Conservation (phyloP, 1,140 invertebrate genomes). For the Drosophila serrata region DNA sequence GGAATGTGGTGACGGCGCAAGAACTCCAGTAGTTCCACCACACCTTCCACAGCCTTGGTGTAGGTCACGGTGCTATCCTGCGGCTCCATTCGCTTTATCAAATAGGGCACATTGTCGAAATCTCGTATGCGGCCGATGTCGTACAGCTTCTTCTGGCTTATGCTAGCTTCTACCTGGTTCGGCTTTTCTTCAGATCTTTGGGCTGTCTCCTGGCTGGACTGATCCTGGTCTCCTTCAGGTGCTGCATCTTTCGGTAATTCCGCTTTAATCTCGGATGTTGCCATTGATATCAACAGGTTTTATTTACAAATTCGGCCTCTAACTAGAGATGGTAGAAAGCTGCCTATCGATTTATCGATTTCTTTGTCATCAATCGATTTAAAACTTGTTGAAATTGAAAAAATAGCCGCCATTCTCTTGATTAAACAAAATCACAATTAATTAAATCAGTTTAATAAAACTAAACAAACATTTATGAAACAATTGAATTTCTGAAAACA, state of each 20-base stretch:
- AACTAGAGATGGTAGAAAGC: background rate
- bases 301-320: background rate
- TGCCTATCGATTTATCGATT: conserved; percentile 1
- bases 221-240: background rate
- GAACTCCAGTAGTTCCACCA: conserved; percentile 37
- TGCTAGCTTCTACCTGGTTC: background rate
- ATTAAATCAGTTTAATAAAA: no score
- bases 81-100: conserved; percentile 67
- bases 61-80: conserved; percentile 59
- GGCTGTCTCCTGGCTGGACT: background rate
- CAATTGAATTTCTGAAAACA: background rate
- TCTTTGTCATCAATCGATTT: background rate
- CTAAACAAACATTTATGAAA: no score
- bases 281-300: conserved; percentile 25
- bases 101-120: conserved; percentile 57
- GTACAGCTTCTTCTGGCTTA: conserved; percentile 35
- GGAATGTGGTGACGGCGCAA: conserved; percentile 44
- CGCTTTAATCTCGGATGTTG: conserved; percentile 14
- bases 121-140: conserved; percentile 42
- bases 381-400: background rate
- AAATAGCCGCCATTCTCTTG: background rate
- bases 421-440: no score
- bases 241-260: conserved; percentile 4
- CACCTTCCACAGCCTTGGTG: conserved; percentile 19
- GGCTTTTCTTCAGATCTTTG: background rate